A percentile compares a stretch with the other conserved stretches of the same genome.
Evolutionary conservation across 2,797 vertebrate species (phyloP).

Genomic region (Malurus leucopterus): DNA sequence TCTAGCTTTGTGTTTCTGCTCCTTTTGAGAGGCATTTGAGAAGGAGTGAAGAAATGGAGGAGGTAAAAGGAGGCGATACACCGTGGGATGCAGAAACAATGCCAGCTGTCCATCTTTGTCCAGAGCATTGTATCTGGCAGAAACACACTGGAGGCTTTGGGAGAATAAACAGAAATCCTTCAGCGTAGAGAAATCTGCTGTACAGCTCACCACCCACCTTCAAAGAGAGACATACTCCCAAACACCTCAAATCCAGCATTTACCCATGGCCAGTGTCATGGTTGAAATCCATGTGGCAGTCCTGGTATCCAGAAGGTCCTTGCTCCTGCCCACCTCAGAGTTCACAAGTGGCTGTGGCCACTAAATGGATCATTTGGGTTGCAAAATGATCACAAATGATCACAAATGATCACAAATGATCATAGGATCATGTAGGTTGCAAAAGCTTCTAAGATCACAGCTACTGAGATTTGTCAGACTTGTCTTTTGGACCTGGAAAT

Average conservation of each 20-base stretch:
- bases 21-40: rapidly evolving
- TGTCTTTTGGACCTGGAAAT: not conserved
- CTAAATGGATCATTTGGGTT: not conserved
- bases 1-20: not conserved
- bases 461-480: not conserved
- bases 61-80: not conserved
- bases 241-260: not conserved
- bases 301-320: not conserved
- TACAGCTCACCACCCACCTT: not conserved
- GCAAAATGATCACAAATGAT: not conserved
- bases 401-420: too few relatives aligned
- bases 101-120: not conserved
- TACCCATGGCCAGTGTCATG: not conserved
- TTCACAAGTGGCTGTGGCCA: not conserved
- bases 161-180: not conserved
- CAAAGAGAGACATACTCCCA: not conserved
- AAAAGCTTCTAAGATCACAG: not conserved
- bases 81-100: not conserved
- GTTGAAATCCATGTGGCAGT: not conserved
- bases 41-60: not conserved
- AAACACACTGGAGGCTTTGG: not conserved
- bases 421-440: not conserved
- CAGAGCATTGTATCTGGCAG: not conserved
- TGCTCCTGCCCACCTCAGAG: not conserved
- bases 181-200: rapidly evolving